These are phyloP conservation scores for Gryllus longicercus DNA, from an alignment of 2,888 invertebrate species.

Conservation along the genomic window DNA sequence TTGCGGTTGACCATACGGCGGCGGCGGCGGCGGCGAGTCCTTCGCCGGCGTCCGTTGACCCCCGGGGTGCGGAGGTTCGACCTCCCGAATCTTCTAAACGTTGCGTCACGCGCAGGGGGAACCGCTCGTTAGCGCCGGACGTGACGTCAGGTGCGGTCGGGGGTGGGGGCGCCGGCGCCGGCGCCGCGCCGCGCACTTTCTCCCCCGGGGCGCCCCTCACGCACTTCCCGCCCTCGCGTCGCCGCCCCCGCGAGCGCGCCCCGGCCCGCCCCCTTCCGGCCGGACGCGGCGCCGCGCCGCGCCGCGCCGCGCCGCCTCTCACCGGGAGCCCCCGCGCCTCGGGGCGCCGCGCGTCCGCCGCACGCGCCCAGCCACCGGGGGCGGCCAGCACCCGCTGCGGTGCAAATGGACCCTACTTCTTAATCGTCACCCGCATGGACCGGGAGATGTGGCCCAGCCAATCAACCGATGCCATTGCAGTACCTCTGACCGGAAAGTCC, in stretches of 20 bases:
- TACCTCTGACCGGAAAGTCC: no score
- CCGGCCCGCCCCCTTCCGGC: not conserved
- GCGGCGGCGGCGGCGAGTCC: not conserved
- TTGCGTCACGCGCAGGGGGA: not conserved
- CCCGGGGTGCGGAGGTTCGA: not conserved
- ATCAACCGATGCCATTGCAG: no score
- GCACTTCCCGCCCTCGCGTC: not conserved
- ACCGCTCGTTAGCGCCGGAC: slow-evolving; percentile 9
- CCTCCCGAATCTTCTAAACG: slow-evolving; percentile 17
- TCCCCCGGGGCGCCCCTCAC: not conserved
- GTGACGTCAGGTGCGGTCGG: not conserved
- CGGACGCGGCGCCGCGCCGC: not conserved
- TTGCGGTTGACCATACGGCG: no score
- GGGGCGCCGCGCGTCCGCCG: not conserved
- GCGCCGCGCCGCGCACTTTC: not conserved
- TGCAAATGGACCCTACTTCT: not conserved
- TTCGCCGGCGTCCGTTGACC: slow-evolving; percentile 1
- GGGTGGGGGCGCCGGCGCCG: not conserved
- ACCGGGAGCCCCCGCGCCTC: not conserved
- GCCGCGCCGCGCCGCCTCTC: not conserved
- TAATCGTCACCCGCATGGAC: not conserved
- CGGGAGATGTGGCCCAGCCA: not conserved
- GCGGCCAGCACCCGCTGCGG: not conserved
- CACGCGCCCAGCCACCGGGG: not conserved
- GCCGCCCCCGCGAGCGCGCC: slow-evolving; percentile 22